Percentiles rank a stretch among this genome's conserved stretches.
Evolutionary conservation across 2,888 invertebrate genomes (phyloP).

Genomic region (Bellardia bayeri): DNA sequence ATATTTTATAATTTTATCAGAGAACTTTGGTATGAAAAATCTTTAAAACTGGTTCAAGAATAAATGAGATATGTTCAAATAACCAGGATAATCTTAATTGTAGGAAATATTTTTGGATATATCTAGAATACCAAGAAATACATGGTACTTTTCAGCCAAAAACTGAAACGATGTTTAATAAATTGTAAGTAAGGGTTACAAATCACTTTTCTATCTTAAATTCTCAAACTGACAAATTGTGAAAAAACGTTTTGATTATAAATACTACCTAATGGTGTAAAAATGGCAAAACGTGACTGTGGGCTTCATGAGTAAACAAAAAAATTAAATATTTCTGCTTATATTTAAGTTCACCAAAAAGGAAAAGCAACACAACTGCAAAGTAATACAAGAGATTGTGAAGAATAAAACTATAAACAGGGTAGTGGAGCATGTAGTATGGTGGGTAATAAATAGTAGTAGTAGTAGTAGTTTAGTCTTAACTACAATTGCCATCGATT

Average conservation of each 20-base stretch:
- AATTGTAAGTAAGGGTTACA: neutral
- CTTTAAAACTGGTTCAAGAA: no score
- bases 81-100: no score
- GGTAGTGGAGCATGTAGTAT: neutral
- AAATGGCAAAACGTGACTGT: conserved; percentile 52
- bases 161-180: no score
- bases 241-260: conserved; percentile 58
- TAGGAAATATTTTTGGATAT: no score
- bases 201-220: neutral
- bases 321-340: neutral
- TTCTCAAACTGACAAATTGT: conserved; percentile 19
- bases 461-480: conserved; percentile 48
- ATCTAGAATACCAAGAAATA: no score
- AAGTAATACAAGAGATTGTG: conserved; percentile 9
- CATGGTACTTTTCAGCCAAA: no score
- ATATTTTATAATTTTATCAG: no score
- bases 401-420: conserved; percentile 31
- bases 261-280: conserved; percentile 56
- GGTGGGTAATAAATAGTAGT: conserved; percentile 15
- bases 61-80: no score
- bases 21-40: no score
- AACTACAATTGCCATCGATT: conserved; percentile 70
- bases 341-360: conserved; percentile 13
- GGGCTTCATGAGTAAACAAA: conserved; percentile 1
- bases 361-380: neutral